Evolutionary conservation across 2,888 invertebrate species (phyloP).

Genomic region (Rhodophaea formosa): DNA sequence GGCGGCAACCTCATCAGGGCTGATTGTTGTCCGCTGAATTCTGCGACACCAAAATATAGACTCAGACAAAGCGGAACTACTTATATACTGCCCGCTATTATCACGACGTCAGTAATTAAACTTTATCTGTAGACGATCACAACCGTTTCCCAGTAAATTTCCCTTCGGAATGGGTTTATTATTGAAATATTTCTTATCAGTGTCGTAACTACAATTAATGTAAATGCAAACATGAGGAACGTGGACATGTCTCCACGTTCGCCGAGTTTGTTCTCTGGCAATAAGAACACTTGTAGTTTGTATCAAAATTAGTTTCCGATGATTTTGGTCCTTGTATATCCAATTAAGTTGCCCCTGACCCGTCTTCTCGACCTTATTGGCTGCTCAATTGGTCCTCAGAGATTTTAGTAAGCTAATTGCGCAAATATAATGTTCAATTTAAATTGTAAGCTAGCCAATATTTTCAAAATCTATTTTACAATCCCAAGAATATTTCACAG

Average conservation of each 20-base stretch:
- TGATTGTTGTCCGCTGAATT: slow-evolving; percentile 35
- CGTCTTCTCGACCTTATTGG: slow-evolving; percentile 63
- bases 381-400: slow-evolving; percentile 68
- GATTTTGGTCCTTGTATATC: slow-evolving; percentile 46
- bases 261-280: slow-evolving; percentile 15
- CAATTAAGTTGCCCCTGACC: slow-evolving; percentile 72
- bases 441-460: no score
- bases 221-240: slow-evolving; percentile 40
- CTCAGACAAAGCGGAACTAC: slow-evolving; percentile 11
- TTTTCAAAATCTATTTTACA: no score
- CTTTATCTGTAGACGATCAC: slow-evolving; percentile 32
- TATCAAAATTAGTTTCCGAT: slow-evolving; percentile 30
- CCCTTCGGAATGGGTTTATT: slow-evolving; percentile 55
- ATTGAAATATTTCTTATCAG: slow-evolving; percentile 59
- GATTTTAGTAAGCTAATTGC: slow-evolving; percentile 43
- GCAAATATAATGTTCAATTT: background rate
- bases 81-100: slow-evolving; percentile 6
- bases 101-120: slow-evolving; percentile 23
- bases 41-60: background rate
- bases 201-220: slow-evolving; percentile 44
- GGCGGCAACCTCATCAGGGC: slow-evolving; percentile 57
- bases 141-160: slow-evolving; percentile 51
- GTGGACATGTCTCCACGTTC: slow-evolving; percentile 32
- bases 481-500: background rate
- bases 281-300: background rate